Base-by-base conservation (phyloP, 2,888 invertebrate species). In the Amblyteles armatorius region DNA sequence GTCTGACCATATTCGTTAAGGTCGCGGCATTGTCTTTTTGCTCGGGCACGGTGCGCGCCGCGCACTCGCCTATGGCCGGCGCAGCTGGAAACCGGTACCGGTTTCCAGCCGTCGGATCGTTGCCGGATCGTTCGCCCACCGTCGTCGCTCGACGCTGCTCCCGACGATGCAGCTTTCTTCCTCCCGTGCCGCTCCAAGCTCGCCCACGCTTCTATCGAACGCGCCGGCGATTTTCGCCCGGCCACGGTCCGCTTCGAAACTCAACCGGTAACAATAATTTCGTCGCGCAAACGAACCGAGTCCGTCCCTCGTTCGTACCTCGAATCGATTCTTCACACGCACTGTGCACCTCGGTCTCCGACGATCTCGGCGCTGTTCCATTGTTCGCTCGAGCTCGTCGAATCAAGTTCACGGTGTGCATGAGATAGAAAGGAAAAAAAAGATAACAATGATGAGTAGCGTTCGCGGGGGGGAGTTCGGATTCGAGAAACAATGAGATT, bases 1-100 rank as follows among this genome's bases (percentile, higher is more conserved):
- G 91, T 91, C 90, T 91, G 90, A 86, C 92, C 92, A 91, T 92
- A 92, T 91, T 88, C 88, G 92, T 84, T 91, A 91, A 92, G 92
- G 92, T 92, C 92, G 87, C 79, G 79, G 89, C 87, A 91, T 92
- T 91, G 91, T 91, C 88, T 90, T 89, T 90, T 91, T 88, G 65
- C 44, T 69, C 63, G 63, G 71, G 73, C 69, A 74, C 74, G 26
- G n/a, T 73, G 60, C 19, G 36, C 76, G 60, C 19, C 50, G 57
- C 33, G 44, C 72, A 48, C 29, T 68, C 44, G 29, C 13, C 36
- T 79, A 29, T 26, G 29, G 72, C 44, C 13, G 48, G 11, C 65
- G 71, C 63, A 87, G 78, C 87, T 88, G 73, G 86, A 88, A 91
- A 90, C 89, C 87, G 89, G 90, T 89, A 87, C 87, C 82, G 83